phyloP scores from a whole-genome alignment of 2,113 vertebrate species.

The Sclerurus mexicanus region DNA sequence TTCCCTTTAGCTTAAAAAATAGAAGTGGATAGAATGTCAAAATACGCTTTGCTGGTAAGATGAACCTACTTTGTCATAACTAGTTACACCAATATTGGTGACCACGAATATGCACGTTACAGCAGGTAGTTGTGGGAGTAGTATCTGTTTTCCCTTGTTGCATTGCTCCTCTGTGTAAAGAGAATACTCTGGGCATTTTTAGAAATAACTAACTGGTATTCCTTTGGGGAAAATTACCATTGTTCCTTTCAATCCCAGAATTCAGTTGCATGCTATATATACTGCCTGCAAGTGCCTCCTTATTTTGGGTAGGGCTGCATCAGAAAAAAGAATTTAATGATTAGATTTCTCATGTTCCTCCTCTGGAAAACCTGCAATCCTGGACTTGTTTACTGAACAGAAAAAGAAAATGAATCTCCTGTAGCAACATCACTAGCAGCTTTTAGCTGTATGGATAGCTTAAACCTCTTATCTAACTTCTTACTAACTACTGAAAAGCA shows the following conservation, averaged over 20 bases:
- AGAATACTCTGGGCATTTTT: not conserved
- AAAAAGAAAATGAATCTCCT: not conserved
- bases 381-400: not conserved
- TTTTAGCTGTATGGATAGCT: not conserved
- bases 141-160: not conserved
- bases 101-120: not conserved
- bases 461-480: not conserved
- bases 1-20: conserved; percentile 31
- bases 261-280: not conserved
- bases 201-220: not conserved
- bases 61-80: not conserved
- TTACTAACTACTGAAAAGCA: not conserved
- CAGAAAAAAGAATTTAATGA: not conserved
- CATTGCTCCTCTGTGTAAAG: not conserved
- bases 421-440: not conserved
- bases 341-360: not conserved
- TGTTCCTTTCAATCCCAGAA: not conserved
- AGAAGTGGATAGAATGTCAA: conserved; percentile 34
- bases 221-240: not conserved
- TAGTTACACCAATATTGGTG: not conserved
- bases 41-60: not conserved
- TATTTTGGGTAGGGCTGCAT: not conserved
- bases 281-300: not conserved
- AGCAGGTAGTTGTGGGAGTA: not conserved
- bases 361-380: not conserved